Evolutionary conservation across 2,113 vertebrate genomes (phyloP).

Genomic region (Lichenostomus cassidix): DNA sequence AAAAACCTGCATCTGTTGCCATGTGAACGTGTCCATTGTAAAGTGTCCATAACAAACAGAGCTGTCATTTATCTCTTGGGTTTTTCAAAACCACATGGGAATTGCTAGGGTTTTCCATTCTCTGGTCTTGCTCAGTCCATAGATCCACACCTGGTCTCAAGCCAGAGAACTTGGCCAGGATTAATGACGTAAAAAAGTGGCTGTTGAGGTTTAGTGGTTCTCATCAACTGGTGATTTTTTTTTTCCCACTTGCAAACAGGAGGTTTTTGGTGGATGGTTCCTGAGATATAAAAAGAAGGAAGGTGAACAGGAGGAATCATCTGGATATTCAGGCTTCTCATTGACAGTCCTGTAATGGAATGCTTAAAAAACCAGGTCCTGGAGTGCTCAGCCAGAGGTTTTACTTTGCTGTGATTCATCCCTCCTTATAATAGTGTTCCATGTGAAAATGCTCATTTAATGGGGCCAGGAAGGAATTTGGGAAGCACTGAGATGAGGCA

Average conservation of each 20-base stretch:
- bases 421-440: background rate
- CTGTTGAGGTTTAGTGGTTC: background rate
- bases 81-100: background rate
- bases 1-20: fast-evolving
- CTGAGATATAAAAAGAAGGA: background rate
- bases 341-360: background rate
- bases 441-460: background rate
- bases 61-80: background rate
- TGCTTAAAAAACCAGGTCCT: background rate
- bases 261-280: background rate
- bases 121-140: background rate
- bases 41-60: background rate
- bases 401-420: background rate
- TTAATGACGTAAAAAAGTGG: background rate
- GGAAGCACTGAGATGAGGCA: background rate
- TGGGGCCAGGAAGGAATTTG: background rate
- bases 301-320: background rate
- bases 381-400: background rate
- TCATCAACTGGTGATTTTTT: fast-evolving
- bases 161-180: background rate
- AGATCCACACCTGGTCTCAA: background rate
- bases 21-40: fast-evolving
- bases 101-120: background rate
- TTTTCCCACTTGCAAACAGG: background rate
- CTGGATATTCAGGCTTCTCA: background rate